A percentile compares a stretch with the other conserved stretches of the same genome.
Evolutionary conservation across 2,113 vertebrate species (phyloP).

Genomic region (Telmatochromis sp.): DNA sequence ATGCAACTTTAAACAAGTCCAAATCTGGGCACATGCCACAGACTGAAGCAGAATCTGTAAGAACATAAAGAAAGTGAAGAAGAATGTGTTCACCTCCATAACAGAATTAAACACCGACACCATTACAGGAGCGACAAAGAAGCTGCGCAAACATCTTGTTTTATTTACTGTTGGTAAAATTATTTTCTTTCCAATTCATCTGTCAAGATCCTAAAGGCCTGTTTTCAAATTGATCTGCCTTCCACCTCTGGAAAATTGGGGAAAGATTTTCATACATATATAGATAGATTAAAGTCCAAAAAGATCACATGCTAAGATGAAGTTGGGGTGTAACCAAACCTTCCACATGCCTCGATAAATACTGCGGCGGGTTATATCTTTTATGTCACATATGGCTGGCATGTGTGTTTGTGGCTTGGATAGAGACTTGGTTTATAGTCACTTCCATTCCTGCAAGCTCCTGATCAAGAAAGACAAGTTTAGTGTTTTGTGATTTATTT

Average conservation of each 20-base stretch:
- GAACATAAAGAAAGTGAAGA: not conserved
- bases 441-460: not conserved
- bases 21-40: not conserved
- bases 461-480: not conserved
- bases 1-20: not conserved
- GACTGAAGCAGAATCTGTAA: not conserved
- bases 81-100: not conserved
- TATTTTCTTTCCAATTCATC: not conserved
- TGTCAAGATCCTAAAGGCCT: not conserved
- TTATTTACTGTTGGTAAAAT: not conserved
- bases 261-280: not conserved
- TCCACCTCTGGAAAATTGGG: accelerated
- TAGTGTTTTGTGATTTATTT: not conserved
- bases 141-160: not conserved
- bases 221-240: not conserved
- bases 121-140: not conserved
- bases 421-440: not conserved
- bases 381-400: not conserved
- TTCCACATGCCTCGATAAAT: not conserved
- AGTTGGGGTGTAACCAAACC: not conserved
- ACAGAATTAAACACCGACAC: not conserved
- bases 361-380: not conserved
- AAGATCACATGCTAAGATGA: not conserved
- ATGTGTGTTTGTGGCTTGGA: not conserved
- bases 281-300: not conserved